Base-by-base conservation (phyloP, 2,888 invertebrate genomes). In the Lagria hirta region DNA sequence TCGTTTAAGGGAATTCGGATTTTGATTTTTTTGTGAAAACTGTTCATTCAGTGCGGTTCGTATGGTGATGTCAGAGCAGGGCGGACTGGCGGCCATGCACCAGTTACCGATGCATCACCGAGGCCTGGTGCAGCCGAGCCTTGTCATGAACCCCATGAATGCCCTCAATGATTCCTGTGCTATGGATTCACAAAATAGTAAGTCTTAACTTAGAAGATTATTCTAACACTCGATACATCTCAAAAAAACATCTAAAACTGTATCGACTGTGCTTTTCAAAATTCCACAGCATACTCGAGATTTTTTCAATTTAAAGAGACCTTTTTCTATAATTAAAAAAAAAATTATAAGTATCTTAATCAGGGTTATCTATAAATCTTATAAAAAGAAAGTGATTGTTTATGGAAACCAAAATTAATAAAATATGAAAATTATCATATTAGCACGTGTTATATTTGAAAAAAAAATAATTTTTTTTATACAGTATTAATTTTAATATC, bases 51-150 rank as follows among this genome's bases (percentile, higher is more conserved):
- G 55, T 52, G 52, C 55, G 50, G 75, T 75, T 68, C 71, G 71
- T 76, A 79, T 79, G 79, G 79, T 78, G 76, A 79, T 79, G 79
- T 78, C 79, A 75, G 79, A 79, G 78, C 78, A 78, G 69, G 78
- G 78, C 73, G 78, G 77, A 74, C 77, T 78, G 76, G n/a, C n/a
- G n/a, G 77, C 78, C 75, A 79, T 78, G 75, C 79, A 79, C 75
- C 79, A 78, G 73, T 73, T 78, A 72, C 77, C 77, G 59, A 73
- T 77, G 73, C 77, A 76, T 69, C 70, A 70, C 58, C 60, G 70
- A 57, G 78, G 78, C 69, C 72, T 79, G 75, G 73, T 74, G 61
- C 79, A 79, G 65, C 79, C 79, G 59, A 77, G 78, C 69, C 72
- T 79, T 67, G 78, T 79, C 66, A 78, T 79, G 77, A 79, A 79